Base-by-base conservation (phyloP, 2,113 vertebrate genomes). In the Acrocephalus arundinaceus region DNA sequence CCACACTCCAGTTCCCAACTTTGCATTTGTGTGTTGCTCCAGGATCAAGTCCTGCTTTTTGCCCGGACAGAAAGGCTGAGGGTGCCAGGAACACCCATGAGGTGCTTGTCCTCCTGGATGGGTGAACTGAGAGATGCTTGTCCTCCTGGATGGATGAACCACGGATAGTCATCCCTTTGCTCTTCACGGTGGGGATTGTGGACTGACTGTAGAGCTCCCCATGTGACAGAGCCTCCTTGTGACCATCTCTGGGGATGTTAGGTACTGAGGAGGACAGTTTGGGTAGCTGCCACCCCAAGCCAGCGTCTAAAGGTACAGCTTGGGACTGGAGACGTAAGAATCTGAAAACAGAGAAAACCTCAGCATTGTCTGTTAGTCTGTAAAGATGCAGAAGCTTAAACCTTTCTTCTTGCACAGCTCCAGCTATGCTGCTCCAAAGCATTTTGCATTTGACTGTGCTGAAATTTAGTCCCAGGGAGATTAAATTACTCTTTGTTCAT, bases 381-480 rank as follows among this genome's bases (percentile, higher is more conserved):
- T 61, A 43, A 45, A 39, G 37, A 51, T 1, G 3, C 58, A 74
- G 71, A 65, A 73, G 30, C n/a, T 66, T 67, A 43, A 85, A 43
- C 21, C 35, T 94, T 63, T 30, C 67, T 79, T 55, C 67, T 77
- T 46, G 25, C 48, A 19, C 82, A 78, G 72, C 71, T 90, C 85
- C 9, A 14, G 37, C 78, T 83, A 48, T 1, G 4, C 78, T 41
- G 35, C 82, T 91, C 68, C 51, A 43, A 43, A 89, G 68, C 75
- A 2, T 71, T 95, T 93, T 94, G 61, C 62, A 45, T 74, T 91
- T 93, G 75, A 30, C 63, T 84, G 57, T 67, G 79, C 85, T 96
- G 75, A 93, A 94, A 71, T 90, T 59, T 75, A 81, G 78, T 96
- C 73, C 59, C 13, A 1, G 45, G 46, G 92, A 86, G 85, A 87